Percentiles rank a stretch among this genome's conserved stretches.
Conservation (phyloP, 2,888 invertebrate genomes). For the Cordilura impudica region DNA sequence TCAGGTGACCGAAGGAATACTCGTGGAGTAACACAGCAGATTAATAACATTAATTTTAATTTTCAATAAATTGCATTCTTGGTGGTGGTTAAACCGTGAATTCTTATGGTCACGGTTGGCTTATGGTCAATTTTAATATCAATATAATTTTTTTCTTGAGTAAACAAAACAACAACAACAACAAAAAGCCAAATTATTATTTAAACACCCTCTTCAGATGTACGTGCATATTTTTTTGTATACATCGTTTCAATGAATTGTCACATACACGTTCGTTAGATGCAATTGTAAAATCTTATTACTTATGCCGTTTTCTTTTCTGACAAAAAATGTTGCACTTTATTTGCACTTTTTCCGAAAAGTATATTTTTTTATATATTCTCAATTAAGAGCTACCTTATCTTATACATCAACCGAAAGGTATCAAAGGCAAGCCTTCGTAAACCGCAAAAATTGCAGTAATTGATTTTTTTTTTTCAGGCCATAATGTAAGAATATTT, state of each 20-base stretch:
- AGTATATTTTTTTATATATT: no score
- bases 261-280: slow-evolving; percentile 8
- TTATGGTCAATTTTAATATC: neutral
- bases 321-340: no score
- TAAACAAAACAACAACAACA: neutral
- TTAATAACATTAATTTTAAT: neutral
- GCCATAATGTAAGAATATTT: no score
- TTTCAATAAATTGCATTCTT: neutral
- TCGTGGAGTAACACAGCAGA: neutral
- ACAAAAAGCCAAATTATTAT: neutral
- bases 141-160: neutral
- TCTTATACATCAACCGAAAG: no score
- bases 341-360: no score
- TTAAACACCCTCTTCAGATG: neutral
- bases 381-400: no score
- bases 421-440: no score
- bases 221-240: slow-evolving; percentile 2
- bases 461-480: no score
- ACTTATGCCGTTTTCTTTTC: no score
- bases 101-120: neutral
- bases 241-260: neutral
- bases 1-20: no score
- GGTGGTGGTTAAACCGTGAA: neutral
- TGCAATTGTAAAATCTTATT: slow-evolving; percentile 10
- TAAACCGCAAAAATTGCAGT: no score